These are phyloP conservation scores for Acleris emargana DNA, from an alignment of 2,888 invertebrate species.

Conservation along the genomic window DNA sequence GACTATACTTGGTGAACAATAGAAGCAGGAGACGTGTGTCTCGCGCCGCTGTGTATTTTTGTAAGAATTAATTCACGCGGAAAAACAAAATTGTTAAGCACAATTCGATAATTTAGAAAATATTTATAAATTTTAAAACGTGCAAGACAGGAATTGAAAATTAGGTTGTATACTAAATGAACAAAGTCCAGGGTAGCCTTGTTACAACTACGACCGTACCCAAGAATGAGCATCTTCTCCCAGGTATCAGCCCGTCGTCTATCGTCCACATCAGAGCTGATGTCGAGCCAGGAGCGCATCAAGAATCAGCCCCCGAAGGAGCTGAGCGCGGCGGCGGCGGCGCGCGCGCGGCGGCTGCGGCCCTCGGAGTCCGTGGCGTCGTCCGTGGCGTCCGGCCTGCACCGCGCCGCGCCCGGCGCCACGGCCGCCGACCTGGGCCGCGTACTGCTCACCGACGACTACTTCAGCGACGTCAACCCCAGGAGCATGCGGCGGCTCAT, in stretches of 20 bases:
- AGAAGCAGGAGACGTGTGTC: too few relatives aligned
- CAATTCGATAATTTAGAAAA: too few relatives aligned
- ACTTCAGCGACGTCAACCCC: conserved; percentile 99
- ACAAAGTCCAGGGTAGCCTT: too few relatives aligned
- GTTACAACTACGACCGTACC: not conserved
- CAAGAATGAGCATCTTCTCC: not conserved
- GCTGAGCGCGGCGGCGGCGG: conserved; percentile 84
- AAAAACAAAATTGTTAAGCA: too few relatives aligned
- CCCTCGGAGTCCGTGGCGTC: conserved; percentile 95
- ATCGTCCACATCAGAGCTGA: conserved; percentile 91
- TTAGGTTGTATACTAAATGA: too few relatives aligned
- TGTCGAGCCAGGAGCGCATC: conserved; percentile 92
- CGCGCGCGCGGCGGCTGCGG: conserved; percentile 88
- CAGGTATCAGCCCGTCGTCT: conserved; percentile 89
- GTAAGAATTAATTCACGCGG: too few relatives aligned
- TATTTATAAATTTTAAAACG: too few relatives aligned
- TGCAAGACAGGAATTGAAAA: too few relatives aligned
- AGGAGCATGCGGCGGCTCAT: conserved; percentile 97
- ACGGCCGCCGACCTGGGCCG: conserved; percentile 89
- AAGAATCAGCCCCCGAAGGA: conserved; percentile 86
- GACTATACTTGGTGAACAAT: too few relatives aligned
- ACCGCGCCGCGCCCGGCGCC: conserved; percentile 72
- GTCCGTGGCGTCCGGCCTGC: conserved; percentile 93
- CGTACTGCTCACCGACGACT: conserved; percentile 97
- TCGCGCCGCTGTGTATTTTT: too few relatives aligned